phyloP scores from a whole-genome alignment of 1,140 invertebrate genomes.

The Gyrodactylus bullatarudis region DNA sequence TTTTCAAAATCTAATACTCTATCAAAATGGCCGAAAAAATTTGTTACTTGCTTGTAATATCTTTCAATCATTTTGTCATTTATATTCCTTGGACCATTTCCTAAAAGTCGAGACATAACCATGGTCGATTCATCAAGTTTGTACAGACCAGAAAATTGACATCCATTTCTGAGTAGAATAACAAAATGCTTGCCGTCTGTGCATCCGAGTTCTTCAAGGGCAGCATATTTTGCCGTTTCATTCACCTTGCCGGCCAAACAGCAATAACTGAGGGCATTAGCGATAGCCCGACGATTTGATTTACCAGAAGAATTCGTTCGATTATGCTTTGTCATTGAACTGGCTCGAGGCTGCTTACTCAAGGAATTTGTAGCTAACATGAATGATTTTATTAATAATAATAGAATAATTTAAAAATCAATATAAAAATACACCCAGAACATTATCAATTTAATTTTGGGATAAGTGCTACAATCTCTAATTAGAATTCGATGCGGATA shows the following conservation, averaged over 20 bases:
- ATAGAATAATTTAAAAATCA: no score
- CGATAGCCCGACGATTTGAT: constrained; percentile 55
- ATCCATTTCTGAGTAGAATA: constrained; percentile 71
- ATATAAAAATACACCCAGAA: no score
- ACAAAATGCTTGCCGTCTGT: constrained; percentile 90
- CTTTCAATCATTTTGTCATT: constrained; percentile 89
- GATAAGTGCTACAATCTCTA: no score
- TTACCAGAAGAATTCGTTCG: background rate
- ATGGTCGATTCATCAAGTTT: constrained; percentile 71
- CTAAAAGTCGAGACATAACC: constrained; percentile 58
- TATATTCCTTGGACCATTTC: constrained; percentile 69
- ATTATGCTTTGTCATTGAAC: background rate
- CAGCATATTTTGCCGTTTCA: constrained; percentile 54
- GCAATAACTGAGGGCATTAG: constrained; percentile 88
- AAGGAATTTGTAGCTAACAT: no score
- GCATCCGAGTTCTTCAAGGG: constrained; percentile 61
- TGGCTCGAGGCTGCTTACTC: no score
- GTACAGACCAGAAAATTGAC: constrained; percentile 83
- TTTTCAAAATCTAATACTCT: no score
- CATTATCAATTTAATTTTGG: no score
- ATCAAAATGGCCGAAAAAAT: no score
- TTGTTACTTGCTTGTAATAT: constrained; percentile 96
- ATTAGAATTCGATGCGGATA: no score
- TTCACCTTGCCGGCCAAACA: constrained; percentile 89
- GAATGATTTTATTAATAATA: no score